phyloP scores from a whole-genome alignment of 2,797 vertebrate genomes.

The Neomorphus geoffroyi region DNA sequence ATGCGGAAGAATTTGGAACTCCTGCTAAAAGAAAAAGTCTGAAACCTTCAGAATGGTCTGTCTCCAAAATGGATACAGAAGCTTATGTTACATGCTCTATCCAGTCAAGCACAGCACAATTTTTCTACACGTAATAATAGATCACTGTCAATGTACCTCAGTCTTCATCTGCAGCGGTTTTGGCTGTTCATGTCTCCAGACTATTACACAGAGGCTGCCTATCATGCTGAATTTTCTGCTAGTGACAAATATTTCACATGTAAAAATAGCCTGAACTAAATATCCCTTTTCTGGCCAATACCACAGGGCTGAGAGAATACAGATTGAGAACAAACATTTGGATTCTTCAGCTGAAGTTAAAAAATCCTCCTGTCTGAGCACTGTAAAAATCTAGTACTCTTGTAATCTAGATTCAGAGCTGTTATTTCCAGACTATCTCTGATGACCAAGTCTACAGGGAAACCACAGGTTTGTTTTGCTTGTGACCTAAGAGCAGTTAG shows the following conservation, averaged over 20 bases:
- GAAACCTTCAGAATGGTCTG: neutral
- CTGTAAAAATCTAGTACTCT: neutral
- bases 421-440: neutral
- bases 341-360: neutral
- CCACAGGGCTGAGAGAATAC: neutral
- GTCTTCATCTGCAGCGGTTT: neutral
- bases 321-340: neutral
- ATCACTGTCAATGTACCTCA: constrained; percentile 1
- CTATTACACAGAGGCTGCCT: neutral
- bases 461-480: neutral
- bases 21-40: neutral
- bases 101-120: neutral
- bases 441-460: neutral
- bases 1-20: neutral
- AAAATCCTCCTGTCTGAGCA: neutral
- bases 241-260: neutral
- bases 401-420: neutral
- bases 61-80: neutral
- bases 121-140: neutral
- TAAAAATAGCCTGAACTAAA: constrained; percentile 45
- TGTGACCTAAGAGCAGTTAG: neutral
- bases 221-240: constrained; percentile 8
- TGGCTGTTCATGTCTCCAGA: constrained; percentile 33
- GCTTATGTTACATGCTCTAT: neutral
- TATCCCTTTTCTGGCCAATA: neutral